Evolutionary conservation across 2,113 vertebrate species (phyloP).

Genomic region (Podarcis cretensis): DNA sequence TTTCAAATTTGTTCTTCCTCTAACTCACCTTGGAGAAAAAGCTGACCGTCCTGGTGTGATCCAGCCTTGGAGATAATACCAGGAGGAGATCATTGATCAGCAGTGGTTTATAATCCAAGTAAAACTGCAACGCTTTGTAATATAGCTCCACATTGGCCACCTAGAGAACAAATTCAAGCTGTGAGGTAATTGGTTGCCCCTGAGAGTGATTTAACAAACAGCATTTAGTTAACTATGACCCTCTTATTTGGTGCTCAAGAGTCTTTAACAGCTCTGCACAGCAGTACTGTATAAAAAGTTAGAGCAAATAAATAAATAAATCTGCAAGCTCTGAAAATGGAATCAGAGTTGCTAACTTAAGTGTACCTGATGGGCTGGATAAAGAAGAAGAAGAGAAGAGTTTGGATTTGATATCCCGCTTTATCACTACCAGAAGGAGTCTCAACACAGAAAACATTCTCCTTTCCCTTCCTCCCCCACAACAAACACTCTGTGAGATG

Average conservation of each 20-base stretch:
- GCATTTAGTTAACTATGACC: background rate
- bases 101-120: constrained; percentile 89
- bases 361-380: background rate
- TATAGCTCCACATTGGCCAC: constrained; percentile 91
- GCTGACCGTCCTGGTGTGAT: constrained; percentile 87
- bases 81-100: constrained; percentile 88
- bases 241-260: background rate
- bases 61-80: constrained; percentile 88
- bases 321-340: background rate
- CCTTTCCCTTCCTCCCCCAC: too few relatives aligned
- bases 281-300: background rate
- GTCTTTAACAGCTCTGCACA: background rate
- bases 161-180: constrained; percentile 60
- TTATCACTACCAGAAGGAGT: too few relatives aligned
- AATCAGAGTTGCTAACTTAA: background rate
- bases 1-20: background rate
- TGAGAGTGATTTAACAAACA: background rate
- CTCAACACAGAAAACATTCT: too few relatives aligned
- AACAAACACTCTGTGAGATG: too few relatives aligned
- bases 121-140: constrained; percentile 91
- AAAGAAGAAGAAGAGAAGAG: too few relatives aligned
- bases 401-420: too few relatives aligned
- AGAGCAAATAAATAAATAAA: too few relatives aligned
- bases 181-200: background rate
- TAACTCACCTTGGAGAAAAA: constrained; percentile 86